Evolutionary conservation across 2,113 vertebrate genomes (phyloP).

Genomic region (Callocephalon fimbriatum): DNA sequence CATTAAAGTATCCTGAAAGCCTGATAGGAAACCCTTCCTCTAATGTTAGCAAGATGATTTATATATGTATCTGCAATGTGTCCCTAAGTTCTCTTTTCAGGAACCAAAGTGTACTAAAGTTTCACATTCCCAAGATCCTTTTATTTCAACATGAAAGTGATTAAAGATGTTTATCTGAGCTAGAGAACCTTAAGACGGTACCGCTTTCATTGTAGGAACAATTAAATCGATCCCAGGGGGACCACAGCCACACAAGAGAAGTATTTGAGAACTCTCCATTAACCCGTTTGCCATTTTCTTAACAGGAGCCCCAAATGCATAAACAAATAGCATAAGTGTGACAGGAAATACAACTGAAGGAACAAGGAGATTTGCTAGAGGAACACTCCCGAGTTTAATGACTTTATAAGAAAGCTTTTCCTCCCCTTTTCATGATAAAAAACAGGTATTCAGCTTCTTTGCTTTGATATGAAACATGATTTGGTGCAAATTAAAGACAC

Average conservation of each 20-base stretch:
- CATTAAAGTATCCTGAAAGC: conserved; percentile 60
- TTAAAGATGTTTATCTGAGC: conserved; percentile 79
- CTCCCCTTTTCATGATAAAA: background rate
- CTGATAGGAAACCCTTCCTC: conserved; percentile 41
- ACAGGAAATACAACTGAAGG: conserved; percentile 65
- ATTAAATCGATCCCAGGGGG: conserved; percentile 67
- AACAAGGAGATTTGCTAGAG: conserved; percentile 23
- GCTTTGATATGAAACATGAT: background rate
- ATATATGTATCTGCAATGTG: conserved; percentile 54
- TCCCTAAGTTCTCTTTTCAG: conserved; percentile 69
- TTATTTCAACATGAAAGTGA: conserved; percentile 79
- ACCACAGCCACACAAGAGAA: conserved; percentile 61
- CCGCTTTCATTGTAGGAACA: conserved; percentile 67
- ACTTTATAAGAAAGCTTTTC: background rate
- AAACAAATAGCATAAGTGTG: conserved; percentile 64
- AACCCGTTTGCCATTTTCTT: conserved; percentile 62
- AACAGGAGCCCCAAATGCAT: conserved; percentile 50
- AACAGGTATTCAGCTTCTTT: conserved; percentile 28
- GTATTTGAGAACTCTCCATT: conserved; percentile 67
- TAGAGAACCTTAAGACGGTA: conserved; percentile 62
- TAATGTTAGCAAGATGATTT: conserved; percentile 69
- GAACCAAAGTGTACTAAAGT: conserved; percentile 71
- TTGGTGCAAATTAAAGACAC: conserved; percentile 27
- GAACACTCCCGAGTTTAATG: conserved; percentile 39
- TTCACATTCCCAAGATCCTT: conserved; percentile 73